Conservation (phyloP, 1,140 invertebrate genomes). For the Drosophila baimaii region DNA sequence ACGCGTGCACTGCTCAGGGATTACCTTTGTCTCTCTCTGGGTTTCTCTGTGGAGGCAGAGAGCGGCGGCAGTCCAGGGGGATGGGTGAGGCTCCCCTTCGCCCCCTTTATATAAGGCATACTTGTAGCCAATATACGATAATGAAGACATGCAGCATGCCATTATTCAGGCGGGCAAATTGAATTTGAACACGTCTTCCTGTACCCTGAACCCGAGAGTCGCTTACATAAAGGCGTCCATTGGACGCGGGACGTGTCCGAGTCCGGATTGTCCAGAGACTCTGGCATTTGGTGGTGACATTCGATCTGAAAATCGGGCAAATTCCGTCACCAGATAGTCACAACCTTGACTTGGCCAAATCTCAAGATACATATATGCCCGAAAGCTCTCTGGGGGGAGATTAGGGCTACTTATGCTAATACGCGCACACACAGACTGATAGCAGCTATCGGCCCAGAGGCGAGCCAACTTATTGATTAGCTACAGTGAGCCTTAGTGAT, state of each 20-base stretch:
- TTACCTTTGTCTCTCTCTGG: constrained; percentile 32
- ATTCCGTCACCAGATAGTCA: constrained; percentile 22
- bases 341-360: constrained; percentile 11
- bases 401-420: constrained; percentile 43
- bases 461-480: constrained; percentile 15
- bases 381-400: constrained; percentile 11
- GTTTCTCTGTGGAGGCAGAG: not conserved
- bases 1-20: constrained; percentile 51
- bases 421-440: constrained; percentile 28
- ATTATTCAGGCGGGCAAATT: constrained; percentile 37
- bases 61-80: not conserved
- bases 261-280: constrained; percentile 9
- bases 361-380: constrained; percentile 11
- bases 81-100: not conserved
- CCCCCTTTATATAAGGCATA: constrained; percentile 16
- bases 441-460: constrained; percentile 25
- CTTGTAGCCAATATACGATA: constrained; percentile 30
- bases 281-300: not conserved
- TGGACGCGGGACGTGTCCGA: constrained; percentile 46
- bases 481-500: not conserved
- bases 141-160: constrained; percentile 50
- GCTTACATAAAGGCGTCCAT: constrained; percentile 51
- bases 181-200: constrained; percentile 79
- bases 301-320: constrained; percentile 42
- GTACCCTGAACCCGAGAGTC: constrained; percentile 46